Evolutionary conservation across 2,113 vertebrate species (phyloP).

Genomic region (Synodontis membranacea): DNA sequence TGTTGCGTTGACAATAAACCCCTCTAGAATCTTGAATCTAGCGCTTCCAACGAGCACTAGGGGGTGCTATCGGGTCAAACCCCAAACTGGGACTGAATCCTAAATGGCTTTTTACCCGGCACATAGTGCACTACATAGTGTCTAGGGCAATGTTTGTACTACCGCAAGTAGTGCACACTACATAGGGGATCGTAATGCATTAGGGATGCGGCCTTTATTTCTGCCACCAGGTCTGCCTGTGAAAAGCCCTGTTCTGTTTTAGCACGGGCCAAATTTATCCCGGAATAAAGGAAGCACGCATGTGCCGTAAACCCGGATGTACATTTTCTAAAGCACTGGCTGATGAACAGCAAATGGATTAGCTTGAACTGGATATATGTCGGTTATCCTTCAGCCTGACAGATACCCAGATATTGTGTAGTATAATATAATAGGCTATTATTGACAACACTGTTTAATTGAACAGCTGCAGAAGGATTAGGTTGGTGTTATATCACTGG

Average conservation of each 20-base stretch:
- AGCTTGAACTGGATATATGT: background rate
- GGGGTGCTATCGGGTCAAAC: conserved; percentile 56
- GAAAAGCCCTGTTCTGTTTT: conserved; percentile 52
- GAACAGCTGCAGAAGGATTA: background rate
- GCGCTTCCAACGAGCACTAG: conserved; percentile 60
- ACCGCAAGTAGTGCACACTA: conserved; percentile 7
- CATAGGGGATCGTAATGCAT: background rate
- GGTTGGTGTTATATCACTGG: too few relatives aligned
- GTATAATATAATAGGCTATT: background rate
- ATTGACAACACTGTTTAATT: background rate
- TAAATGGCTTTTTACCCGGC: too few relatives aligned
- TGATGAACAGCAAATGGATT: conserved; percentile 1
- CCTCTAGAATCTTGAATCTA: too few relatives aligned
- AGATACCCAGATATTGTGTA: background rate
- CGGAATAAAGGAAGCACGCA: conserved; percentile 87
- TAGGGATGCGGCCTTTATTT: background rate
- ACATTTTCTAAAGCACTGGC: conserved; percentile 47
- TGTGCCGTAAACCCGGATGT: conserved; percentile 87
- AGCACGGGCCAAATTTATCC: conserved; percentile 85
- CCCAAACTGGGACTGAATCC: background rate
- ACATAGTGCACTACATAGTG: background rate
- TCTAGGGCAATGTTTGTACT: background rate
- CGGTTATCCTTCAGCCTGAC: background rate
- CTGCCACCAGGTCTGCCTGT: background rate
- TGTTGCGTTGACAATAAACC: too few relatives aligned